Conservation (phyloP, 1,140 invertebrate species). For the Drosophila triauraria region DNA sequence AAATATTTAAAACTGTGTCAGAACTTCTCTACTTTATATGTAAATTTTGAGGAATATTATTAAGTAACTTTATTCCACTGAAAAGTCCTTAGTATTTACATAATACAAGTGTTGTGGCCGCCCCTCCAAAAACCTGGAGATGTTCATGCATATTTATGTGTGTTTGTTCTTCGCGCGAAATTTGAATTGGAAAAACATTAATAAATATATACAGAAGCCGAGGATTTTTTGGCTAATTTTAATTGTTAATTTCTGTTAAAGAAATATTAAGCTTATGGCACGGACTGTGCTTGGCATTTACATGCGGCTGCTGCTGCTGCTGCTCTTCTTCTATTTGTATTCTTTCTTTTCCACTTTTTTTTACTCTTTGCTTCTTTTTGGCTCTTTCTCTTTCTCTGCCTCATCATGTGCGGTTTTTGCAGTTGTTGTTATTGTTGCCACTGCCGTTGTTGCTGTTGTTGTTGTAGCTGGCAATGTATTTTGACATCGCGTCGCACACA, state of each 20-base stretch:
- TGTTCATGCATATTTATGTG: constrained; percentile 8
- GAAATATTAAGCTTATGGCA: constrained; percentile 14
- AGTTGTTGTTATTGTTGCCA: constrained; percentile 10
- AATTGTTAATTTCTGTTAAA: background rate
- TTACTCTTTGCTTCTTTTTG: constrained; percentile 1
- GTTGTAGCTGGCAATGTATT: constrained; percentile 48
- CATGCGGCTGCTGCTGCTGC: constrained; percentile 27
- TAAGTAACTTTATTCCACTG: too few species aligned
- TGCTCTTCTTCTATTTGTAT: constrained; percentile 16
- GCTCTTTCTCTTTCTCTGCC: constrained; percentile 13
- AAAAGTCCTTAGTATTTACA: background rate
- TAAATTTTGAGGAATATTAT: too few species aligned
- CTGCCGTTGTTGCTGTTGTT: constrained; percentile 9
- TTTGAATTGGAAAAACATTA: constrained; percentile 18
- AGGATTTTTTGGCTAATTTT: background rate
- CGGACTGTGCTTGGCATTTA: constrained; percentile 40
- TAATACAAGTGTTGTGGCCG: background rate
- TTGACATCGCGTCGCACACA: constrained; percentile 69
- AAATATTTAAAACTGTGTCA: too few species aligned
- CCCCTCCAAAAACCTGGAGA: too few species aligned
- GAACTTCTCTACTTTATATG: too few species aligned
- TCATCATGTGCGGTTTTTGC: constrained; percentile 18
- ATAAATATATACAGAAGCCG: background rate
- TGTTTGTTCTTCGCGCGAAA: background rate
- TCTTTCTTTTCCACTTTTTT: constrained; percentile 5